A percentile compares a stretch with the other conserved stretches of the same genome.
Evolutionary conservation across 2,888 invertebrate genomes (phyloP).

Genomic region (Laspeyria flexula): DNA sequence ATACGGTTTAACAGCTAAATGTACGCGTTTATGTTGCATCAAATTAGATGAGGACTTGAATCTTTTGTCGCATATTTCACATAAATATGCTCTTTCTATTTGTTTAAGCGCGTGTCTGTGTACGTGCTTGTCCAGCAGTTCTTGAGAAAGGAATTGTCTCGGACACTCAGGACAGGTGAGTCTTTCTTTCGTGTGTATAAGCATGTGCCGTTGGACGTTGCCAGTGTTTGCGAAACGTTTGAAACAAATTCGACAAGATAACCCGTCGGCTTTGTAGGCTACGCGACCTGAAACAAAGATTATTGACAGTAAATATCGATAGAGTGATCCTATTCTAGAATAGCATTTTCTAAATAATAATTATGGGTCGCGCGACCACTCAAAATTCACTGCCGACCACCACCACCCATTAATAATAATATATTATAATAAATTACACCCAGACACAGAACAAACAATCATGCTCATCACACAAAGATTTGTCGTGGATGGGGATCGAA

Average conservation of each 20-base stretch:
- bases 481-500: no score
- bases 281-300: not conserved
- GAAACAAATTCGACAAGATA: conserved; percentile 36
- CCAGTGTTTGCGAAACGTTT: conserved; percentile 38
- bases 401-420: no score
- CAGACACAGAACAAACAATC: no score
- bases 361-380: no score
- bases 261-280: not conserved
- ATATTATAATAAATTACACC: no score
- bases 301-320: not conserved
- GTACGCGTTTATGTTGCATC: conserved; percentile 53
- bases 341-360: no score
- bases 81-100: conserved; percentile 34
- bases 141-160: conserved; percentile 26
- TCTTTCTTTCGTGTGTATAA: conserved; percentile 30
- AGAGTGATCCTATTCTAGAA: no score
- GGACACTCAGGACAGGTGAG: conserved; percentile 37
- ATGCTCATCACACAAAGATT: no score
- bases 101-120: conserved; percentile 32
- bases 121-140: conserved; percentile 33
- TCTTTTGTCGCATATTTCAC: conserved; percentile 52
- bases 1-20: conserved; percentile 45
- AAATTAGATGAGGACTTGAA: conserved; percentile 57
- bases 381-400: no score
- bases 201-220: conserved; percentile 41